Conservation (phyloP, 1,140 invertebrate species). For the Nebria ingens region DNA sequence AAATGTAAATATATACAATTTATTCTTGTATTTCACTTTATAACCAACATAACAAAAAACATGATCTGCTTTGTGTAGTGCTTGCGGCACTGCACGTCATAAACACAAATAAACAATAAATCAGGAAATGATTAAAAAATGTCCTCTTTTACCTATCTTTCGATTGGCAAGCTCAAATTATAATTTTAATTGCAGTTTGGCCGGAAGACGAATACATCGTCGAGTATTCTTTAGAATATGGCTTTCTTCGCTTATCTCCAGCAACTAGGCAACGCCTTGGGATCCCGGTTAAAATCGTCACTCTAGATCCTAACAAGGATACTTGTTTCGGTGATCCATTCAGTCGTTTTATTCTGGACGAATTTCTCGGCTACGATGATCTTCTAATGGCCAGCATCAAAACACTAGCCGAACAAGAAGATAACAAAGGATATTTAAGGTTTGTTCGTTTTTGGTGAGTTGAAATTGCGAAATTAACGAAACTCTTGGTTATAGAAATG, state of each 20-base stretch:
- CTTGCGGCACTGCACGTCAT: too few relatives aligned
- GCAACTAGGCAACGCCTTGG: conserved; percentile 72
- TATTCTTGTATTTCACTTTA: too few relatives aligned
- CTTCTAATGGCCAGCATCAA: conserved; percentile 94
- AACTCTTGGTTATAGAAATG: conserved; percentile 62
- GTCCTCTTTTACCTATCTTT: too few relatives aligned
- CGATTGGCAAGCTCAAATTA: too few relatives aligned
- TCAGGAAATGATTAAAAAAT: too few relatives aligned
- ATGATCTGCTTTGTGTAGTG: too few relatives aligned
- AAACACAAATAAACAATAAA: too few relatives aligned
- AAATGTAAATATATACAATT: too few relatives aligned
- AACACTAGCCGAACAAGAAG: conserved; percentile 86
- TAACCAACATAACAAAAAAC: too few relatives aligned
- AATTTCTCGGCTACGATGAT: conserved; percentile 94
- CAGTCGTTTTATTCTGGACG: conserved; percentile 79
- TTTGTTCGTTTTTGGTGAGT: conserved; percentile 29
- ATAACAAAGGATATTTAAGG: conserved; percentile 90
- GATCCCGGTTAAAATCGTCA: conserved; percentile 87
- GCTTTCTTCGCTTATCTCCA: conserved; percentile 83
- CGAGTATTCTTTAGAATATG: conserved; percentile 96
- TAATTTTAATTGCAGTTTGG: conserved; percentile 47
- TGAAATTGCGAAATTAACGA: neutral
- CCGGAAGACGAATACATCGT: conserved; percentile 91
- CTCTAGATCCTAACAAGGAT: conserved; percentile 78
- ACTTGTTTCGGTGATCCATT: conserved; percentile 90